Conservation (phyloP, 2,888 invertebrate species). For the Sialis lutaria region DNA sequence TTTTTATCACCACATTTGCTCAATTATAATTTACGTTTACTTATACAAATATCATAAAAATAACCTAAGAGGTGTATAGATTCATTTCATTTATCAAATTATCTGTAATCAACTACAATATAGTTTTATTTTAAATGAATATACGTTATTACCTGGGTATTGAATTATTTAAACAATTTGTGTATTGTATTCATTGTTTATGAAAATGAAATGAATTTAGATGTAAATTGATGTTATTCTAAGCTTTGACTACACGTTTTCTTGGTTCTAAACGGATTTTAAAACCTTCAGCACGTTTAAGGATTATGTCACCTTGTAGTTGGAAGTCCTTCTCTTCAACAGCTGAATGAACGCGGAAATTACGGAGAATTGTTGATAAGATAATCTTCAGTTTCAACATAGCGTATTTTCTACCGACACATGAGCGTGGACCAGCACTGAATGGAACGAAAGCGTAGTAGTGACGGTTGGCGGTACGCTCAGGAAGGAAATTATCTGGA, state of each 20-base stretch:
- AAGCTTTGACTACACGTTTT: slow-evolving; percentile 17
- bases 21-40: too few relatives aligned
- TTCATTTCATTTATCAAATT: too few relatives aligned
- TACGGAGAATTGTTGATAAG: slow-evolving; percentile 51
- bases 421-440: slow-evolving; percentile 65
- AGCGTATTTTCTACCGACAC: slow-evolving; percentile 69
- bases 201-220: too few relatives aligned
- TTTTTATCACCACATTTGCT: too few relatives aligned
- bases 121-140: too few relatives aligned
- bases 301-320: slow-evolving; percentile 53
- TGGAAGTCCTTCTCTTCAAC: slow-evolving; percentile 46
- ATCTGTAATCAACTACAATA: too few relatives aligned
- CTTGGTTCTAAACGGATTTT: slow-evolving; percentile 51
- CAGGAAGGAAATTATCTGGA: slow-evolving; percentile 66
- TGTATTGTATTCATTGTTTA: too few relatives aligned
- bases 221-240: too few relatives aligned
- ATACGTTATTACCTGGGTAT: too few relatives aligned
- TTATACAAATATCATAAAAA: too few relatives aligned
- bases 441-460: slow-evolving; percentile 68
- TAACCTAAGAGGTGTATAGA: too few relatives aligned
- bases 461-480: slow-evolving; percentile 53
- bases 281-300: slow-evolving; percentile 58
- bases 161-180: too few relatives aligned
- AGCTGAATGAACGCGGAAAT: slow-evolving; percentile 43
- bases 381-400: slow-evolving; percentile 59